Base-by-base conservation (phyloP, 1,140 invertebrate genomes). In the Drosophila triauraria region DNA sequence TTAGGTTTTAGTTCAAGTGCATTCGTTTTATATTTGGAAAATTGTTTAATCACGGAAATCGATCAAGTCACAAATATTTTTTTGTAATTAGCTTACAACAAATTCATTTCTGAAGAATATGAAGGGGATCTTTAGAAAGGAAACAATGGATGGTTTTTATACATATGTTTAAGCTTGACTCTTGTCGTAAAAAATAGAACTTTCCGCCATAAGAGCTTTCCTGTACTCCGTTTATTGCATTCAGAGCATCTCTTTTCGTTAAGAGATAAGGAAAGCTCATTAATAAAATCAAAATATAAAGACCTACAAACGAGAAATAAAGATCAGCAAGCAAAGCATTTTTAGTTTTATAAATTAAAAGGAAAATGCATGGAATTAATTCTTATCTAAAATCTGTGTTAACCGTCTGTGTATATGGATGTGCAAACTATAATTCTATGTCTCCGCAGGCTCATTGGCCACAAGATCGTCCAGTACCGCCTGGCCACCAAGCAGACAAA, bases 381-480 rank as follows among this genome's bases (percentile, higher is more conserved):
- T 32, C 1, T 8, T 32, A 32, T 8, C 30, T 32, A 32, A 32
- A 32, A 32, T 9, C 30, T 32, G 8, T 32, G 1, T 3, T 32
- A 9, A 32, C 9, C 1, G 32, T 32, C 9, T 10, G 32, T 32
- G 9, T 9, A 32, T 32, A 32, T 32, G 32, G 32, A 32, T 2
- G 9, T 32, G 7, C 9, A 1, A 32, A 8, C 3, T n/a, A 8
- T 8, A 7, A n/a, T n/a, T 15, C 5, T 20, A 2, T n/a, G 12
- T 35, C 12, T 20, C n/a, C 6, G 1, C 64, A 91, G 86, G 30
- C 76, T 86, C 20, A 51, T 83, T 59, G 60, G 69, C 17, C 83
- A 91, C 61, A 87, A 88, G 63, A 74, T 82, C 35, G 68, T 82
- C 8, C 88, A 92, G 51, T 80, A 85, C 27, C 75, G 77, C 42